phyloP scores from a whole-genome alignment of 2,888 invertebrate genomes.

The Bruchidius siliquastri region DNA sequence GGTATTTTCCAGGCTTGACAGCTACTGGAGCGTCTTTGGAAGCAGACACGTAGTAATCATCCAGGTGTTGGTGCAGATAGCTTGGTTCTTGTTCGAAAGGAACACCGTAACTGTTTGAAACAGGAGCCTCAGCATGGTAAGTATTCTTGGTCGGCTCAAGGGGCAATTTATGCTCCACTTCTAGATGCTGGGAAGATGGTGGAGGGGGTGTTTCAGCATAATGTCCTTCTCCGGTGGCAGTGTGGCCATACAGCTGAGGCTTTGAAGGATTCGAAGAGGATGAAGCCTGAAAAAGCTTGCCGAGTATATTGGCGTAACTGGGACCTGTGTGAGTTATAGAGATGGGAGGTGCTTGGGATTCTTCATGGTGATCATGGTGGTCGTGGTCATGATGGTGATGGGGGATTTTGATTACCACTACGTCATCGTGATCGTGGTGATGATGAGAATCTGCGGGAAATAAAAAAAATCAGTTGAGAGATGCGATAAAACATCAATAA shows the following conservation, averaged over 20 bases:
- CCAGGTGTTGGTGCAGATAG: constrained; percentile 2
- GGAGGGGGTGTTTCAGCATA: background rate
- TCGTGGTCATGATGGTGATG: constrained; percentile 14
- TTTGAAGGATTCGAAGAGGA: constrained; percentile 1
- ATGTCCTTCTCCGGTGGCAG: background rate
- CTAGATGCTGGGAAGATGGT: too few species aligned
- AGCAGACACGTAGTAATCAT: constrained; percentile 2
- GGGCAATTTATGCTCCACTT: background rate
- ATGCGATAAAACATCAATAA: too few species aligned
- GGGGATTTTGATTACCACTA: constrained; percentile 44
- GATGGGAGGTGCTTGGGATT: constrained; percentile 28
- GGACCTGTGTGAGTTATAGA: constrained; percentile 27
- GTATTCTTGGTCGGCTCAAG: background rate
- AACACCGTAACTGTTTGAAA: constrained; percentile 4
- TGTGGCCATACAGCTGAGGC: constrained; percentile 2
- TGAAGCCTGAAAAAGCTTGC: constrained; percentile 2
- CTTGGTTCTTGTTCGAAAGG: constrained; percentile 3
- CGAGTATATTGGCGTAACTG: constrained; percentile 6
- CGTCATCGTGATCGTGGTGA: constrained; percentile 35
- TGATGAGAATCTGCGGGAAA: constrained; percentile 29
- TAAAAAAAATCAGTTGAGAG: constrained; percentile 25
- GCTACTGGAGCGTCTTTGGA: constrained; percentile 1
- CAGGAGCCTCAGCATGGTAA: background rate
- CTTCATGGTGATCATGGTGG: constrained; percentile 10
- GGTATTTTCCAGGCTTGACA: background rate